Evolutionary conservation across 2,113 vertebrate genomes (phyloP).

Genomic region (Ophthalmolycus amberensis): DNA sequence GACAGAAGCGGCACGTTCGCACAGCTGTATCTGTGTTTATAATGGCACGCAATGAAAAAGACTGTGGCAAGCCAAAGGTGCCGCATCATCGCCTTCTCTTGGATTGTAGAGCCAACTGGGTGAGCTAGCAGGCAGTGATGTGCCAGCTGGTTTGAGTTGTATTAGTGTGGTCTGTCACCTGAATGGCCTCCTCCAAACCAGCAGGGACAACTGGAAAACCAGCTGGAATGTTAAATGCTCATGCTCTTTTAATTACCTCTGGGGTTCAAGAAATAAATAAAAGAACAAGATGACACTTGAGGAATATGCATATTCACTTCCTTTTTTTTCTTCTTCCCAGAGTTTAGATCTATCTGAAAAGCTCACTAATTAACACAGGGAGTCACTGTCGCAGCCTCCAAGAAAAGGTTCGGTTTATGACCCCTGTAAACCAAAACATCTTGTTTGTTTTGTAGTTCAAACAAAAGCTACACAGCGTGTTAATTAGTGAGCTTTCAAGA

Average conservation of each 20-base stretch:
- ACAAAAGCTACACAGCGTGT: neutral
- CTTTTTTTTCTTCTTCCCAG: neutral
- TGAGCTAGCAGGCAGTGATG: neutral
- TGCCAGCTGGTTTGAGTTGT: neutral
- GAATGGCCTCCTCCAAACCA: neutral
- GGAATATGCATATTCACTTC: neutral
- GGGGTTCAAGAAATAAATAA: neutral
- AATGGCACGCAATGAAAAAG: constrained; percentile 13
- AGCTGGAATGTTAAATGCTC: constrained; percentile 2
- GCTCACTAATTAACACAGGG: constrained; percentile 1
- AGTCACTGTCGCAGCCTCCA: neutral
- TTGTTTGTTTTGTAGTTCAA: neutral
- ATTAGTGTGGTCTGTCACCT: neutral
- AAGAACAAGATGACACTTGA: neutral
- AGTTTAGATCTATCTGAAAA: neutral
- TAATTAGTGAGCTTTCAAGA: neutral
- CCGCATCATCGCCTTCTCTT: neutral
- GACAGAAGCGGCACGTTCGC: constrained; percentile 84
- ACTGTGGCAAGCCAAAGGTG: neutral
- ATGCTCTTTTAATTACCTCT: constrained; percentile 1
- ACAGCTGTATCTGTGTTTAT: constrained; percentile 85
- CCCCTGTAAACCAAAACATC: neutral
- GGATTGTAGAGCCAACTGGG: constrained; percentile 9
- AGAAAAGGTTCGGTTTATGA: neutral
- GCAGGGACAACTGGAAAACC: neutral